Base-by-base conservation (phyloP, 2,797 vertebrate genomes). In the Melanogrammus aeglefinus region DNA sequence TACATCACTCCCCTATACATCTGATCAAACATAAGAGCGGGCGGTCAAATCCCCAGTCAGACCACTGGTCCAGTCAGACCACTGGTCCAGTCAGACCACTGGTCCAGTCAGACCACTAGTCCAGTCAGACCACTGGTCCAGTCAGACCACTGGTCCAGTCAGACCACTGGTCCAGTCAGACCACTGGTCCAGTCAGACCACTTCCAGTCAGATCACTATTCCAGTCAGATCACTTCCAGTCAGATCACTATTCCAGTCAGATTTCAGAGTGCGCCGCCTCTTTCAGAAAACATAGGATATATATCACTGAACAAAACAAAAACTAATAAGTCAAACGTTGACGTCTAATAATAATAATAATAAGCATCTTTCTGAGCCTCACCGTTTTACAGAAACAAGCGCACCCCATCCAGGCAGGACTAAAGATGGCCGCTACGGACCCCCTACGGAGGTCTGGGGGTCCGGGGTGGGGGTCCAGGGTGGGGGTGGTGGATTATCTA, bases 31-130 rank as follows among this genome's bases (percentile, higher is more conserved):
- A 21, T 18, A 21, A 38, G 18, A 35, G 39, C 47, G 63, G 75
- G 73, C 74, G 69, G 33, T n/a, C 70, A 69, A 77, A 86, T 6
- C 51, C 18, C 51, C 31, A 33, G 31, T 33, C 31, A 33, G 31
- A 33, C 3, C 31, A 33, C 31, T 33, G 3, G 2, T 4, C 31
- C 31, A 4, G 31, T 33, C 31, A 33, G 31, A 33, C 3, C 31
- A 33, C 31, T 33, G 3, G 2, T 4, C 31, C 31, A 4, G 31
- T 33, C 31, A 33, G 31, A 33, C 3, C 31, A 33, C 31, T 33
- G 0, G 0, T 33, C 31, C 31, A 33, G 31, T 33, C 31, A 33
- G 31, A 33, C 3, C 31, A 4, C 31, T 33, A 2, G 2, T 4
- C 31, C 31, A 4, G 31, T 33, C 31, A 33, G 31, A 33, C 0